These are phyloP conservation scores for Pygoscelis antarcticus DNA, from an alignment of 2,113 vertebrate species.

Conservation along the genomic window DNA sequence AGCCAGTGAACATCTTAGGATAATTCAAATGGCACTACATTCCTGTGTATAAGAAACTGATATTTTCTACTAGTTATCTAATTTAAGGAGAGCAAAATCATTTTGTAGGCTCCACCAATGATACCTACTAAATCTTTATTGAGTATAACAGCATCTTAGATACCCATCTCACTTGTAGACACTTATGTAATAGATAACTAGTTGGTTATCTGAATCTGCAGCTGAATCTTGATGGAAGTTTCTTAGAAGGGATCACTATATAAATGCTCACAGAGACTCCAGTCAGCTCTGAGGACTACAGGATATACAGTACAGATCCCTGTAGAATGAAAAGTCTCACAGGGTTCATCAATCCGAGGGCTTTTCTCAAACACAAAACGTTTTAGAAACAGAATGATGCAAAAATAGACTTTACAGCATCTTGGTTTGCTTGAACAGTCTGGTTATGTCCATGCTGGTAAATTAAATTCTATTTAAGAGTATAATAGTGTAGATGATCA, in stretches of 20 bases:
- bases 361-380: background rate
- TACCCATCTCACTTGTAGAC: background rate
- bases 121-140: background rate
- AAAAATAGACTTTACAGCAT: background rate
- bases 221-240: background rate
- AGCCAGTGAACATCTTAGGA: rapidly evolving
- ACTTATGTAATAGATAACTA: background rate
- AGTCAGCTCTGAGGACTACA: background rate
- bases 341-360: background rate
- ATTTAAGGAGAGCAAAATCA: background rate
- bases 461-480: background rate
- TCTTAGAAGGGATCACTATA: background rate
- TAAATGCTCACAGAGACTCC: background rate
- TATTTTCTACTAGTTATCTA: background rate
- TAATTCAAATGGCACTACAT: background rate
- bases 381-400: background rate
- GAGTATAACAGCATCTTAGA: background rate
- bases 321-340: background rate
- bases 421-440: background rate
- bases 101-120: background rate
- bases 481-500: background rate
- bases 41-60: too few species aligned
- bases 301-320: background rate
- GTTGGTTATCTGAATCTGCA: background rate
- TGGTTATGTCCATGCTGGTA: background rate